Percentiles rank a stretch among this genome's conserved stretches.
phyloP scores from a whole-genome alignment of 2,888 invertebrate genomes.

The Acleris literana region DNA sequence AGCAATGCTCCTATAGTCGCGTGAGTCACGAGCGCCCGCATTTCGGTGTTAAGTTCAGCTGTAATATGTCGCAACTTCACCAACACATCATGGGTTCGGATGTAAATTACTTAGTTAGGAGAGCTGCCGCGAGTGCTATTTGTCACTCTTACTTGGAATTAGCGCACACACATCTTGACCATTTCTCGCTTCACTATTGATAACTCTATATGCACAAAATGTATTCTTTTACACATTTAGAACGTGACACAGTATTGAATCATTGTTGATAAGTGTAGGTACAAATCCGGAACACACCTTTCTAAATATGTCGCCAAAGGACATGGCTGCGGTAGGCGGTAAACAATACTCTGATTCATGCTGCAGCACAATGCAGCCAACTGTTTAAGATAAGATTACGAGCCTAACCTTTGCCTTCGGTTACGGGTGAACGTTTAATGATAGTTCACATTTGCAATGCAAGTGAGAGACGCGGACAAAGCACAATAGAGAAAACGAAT shows the following conservation, averaged over 20 bases:
- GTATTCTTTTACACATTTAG: too few species aligned
- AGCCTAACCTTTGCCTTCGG: constrained; percentile 41
- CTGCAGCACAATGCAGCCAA: constrained; percentile 56
- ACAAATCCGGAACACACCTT: constrained; percentile 45
- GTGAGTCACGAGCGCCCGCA: constrained; percentile 59
- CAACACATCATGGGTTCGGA: constrained; percentile 54
- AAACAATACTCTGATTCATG: constrained; percentile 70
- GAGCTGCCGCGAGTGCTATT: constrained; percentile 42
- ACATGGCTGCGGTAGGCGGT: constrained; percentile 47
- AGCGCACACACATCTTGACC: background rate
- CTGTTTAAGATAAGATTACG: constrained; percentile 56
- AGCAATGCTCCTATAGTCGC: constrained; percentile 31
- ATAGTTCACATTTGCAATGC: constrained; percentile 30
- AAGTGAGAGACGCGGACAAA: constrained; percentile 1
- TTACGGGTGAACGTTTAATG: constrained; percentile 36
- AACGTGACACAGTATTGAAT: too few species aligned
- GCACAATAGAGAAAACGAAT: background rate
- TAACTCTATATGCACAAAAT: too few species aligned
- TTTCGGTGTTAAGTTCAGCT: constrained; percentile 59
- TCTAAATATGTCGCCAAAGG: constrained; percentile 56
- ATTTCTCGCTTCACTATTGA: too few species aligned
- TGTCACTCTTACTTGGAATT: constrained; percentile 13
- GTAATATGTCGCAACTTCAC: constrained; percentile 58
- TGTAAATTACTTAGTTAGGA: constrained; percentile 66
- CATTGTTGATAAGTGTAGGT: background rate